Conservation (phyloP, 2,113 vertebrate species). For the Elaphurus davidianus region DNA sequence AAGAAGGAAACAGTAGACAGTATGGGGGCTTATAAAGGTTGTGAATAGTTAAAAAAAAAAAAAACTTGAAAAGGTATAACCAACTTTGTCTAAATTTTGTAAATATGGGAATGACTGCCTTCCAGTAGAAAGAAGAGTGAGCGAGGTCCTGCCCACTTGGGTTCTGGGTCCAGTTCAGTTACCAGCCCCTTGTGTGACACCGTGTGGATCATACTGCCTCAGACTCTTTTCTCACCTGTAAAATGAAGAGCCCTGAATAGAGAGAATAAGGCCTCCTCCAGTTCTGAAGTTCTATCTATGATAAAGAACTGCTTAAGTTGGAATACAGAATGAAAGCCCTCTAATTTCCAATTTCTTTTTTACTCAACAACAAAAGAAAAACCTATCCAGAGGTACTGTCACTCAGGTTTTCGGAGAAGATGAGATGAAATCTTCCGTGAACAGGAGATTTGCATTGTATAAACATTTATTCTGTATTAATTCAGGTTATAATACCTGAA, state of each 20-base stretch:
- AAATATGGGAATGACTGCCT: background rate
- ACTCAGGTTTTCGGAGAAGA: background rate
- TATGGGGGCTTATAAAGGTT: background rate
- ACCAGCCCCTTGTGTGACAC: background rate
- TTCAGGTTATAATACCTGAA: background rate
- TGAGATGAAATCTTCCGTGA: background rate
- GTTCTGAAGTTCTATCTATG: background rate
- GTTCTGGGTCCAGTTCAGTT: background rate
- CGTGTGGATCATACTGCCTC: background rate
- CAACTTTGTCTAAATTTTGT: background rate
- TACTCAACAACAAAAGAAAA: background rate
- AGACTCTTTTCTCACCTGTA: background rate
- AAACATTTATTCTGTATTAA: background rate
- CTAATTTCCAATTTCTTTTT: background rate
- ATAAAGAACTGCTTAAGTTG: background rate
- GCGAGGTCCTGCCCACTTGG: background rate
- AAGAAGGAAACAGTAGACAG: background rate
- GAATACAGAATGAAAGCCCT: background rate
- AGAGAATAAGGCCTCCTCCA: background rate
- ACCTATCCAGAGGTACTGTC: background rate
- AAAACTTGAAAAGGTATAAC: background rate
- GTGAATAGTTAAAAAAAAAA: background rate
- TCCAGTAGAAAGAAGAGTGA: background rate
- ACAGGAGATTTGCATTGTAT: background rate
- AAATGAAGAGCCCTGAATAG: background rate